Conservation (phyloP, 64 coral and sea anemone species). For the Anthopleura sola region DNA sequence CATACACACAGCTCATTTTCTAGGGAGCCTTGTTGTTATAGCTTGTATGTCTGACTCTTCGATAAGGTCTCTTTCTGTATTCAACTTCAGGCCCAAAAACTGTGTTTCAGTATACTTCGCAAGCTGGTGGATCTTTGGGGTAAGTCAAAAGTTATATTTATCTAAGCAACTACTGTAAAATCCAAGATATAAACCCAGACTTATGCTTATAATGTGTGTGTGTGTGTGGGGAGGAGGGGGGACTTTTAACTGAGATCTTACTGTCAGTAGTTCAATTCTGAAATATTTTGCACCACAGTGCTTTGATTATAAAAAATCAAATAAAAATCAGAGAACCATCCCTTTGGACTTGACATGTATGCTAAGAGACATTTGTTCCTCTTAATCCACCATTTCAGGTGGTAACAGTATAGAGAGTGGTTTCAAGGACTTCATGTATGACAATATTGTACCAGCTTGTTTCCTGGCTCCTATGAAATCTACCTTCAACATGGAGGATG, state of each 20-base stretch:
- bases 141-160: conserved; percentile 12
- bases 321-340: no score
- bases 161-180: no score
- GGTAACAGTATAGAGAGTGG: conserved; percentile 59
- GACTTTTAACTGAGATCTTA: no score
- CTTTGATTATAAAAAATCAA: no score
- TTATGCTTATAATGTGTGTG: no score
- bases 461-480: conserved; percentile 83
- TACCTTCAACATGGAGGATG: conserved; percentile 90
- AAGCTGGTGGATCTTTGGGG: conserved; percentile 96
- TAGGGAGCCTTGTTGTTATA: background rate
- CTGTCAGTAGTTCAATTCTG: no score
- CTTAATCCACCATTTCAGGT: conserved; percentile 26
- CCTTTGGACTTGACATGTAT: no score
- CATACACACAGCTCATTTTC: background rate
- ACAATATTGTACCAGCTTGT: conserved; percentile 78
- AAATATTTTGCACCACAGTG: no score
- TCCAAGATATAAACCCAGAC: no score
- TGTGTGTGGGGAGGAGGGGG: no score
- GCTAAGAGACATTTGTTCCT: background rate
- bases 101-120: conserved; percentile 77
- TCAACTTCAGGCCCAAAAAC: conserved; percentile 74
- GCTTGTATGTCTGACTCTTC: background rate
- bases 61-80: background rate
- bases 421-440: conserved; percentile 93